Base-by-base conservation (phyloP, 1,140 invertebrate genomes). In the Hylyphantes graminicola region DNA sequence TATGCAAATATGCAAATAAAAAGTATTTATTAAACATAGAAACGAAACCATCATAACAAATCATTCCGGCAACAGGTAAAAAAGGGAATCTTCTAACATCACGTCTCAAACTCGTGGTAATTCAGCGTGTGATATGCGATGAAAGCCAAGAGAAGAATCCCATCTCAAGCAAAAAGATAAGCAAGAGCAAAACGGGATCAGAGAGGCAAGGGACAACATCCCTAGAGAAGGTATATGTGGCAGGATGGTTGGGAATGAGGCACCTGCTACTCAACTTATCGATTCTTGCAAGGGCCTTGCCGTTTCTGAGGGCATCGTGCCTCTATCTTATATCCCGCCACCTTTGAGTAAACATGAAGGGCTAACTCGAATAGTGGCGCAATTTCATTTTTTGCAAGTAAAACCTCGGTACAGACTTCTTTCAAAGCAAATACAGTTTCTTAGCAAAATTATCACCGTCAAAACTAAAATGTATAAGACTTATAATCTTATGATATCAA, bases 191-290 rank as follows among this genome's bases (percentile, higher is more conserved):
- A 59, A 59, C 19, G 17, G 70, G 51, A 15, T 3, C 13, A 11
- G 21, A 21, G 13, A 4, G 63, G 13, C n/a, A 35, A 15, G 51
- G 50, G 50, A 15, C n/a, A 70, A 51, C 51, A 70, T 53, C 68
- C 68, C 68, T 17, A 17, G 68, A 21, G n/a, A 70, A 51, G 17
- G 19, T 15, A 53, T 48, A n/a, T 53, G 15, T 53, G 68, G 48
- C 68, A 70, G 68, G n/a, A 17, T 53, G 51, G 68, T 70, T 74
- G 72, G 55, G 72, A 74, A 74, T 74, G 57, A 57, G 72, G 72
- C 72, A 74, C 72, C 72, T 74, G 72, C 72, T 74, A 74, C 72
- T 74, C 55, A 21, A 55, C 72, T 74, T 74, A 55, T 74, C 50
- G 68, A 70, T 70, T 70, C 50, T 35, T 35, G 35, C 35, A 35